Evolutionary conservation across 2,888 invertebrate species (phyloP), one percentile per base, ranked within the genome.

Genomic region (Cheilosia variabilis): DNA sequence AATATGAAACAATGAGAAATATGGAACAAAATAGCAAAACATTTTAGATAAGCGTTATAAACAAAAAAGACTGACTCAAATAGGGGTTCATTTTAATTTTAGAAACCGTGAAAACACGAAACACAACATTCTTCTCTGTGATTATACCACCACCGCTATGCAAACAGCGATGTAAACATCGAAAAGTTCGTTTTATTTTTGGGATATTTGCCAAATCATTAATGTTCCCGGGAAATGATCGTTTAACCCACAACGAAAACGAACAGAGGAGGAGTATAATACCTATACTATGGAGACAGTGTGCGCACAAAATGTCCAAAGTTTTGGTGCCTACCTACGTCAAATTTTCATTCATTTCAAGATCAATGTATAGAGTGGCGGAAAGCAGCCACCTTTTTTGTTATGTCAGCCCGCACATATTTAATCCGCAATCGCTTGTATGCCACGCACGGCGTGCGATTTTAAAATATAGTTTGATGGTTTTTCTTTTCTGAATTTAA

Each of bases 331-430:
- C 75, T 80, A 81, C n/a, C 75, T 80, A 81, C 86, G 86, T 86
- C 80, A 84, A 76, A 72, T 68, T 79, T 87, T 87, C 87, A 87
- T 87, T 87, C 87, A 87, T 87, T 87, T 87, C 87, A 87, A 87
- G 87, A 87, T 87, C 87, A 87, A 87, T 87, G 87, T 37, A 17
- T n/a, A 27, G 24, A 72, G 62, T 83, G 55, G 55, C 78, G 60
- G 66, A 83, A 41, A 77, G 50, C 71, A 55, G 24, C 47, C 47
- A 72, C 65, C 37, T 15, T 52, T 47, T 53, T 4, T 62, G 71
- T 62, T 83, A 65, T 77, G 78, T 83, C 66, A 72, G 55, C 71
- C 65, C 10, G 71, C 43, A 52, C 62, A 50, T 62, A 19, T 52
- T 50, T 45, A 43, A 63, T 58, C 15, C 60, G 7, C 72, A 45